These are phyloP conservation scores for Eulithis testata DNA, from an alignment of 2,888 invertebrate species.

Conservation along the genomic window DNA sequence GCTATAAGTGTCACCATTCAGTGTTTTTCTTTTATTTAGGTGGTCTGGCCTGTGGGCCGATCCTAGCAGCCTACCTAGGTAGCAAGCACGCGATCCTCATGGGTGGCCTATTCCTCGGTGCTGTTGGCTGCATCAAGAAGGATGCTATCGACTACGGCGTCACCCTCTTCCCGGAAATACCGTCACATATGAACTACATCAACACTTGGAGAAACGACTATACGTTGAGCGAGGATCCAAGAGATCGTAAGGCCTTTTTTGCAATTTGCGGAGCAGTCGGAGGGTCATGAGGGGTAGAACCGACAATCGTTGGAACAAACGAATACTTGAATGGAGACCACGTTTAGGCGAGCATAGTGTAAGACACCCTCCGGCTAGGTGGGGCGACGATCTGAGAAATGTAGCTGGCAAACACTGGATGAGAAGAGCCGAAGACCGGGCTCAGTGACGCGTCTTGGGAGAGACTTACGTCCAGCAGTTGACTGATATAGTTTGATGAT, in stretches of 20 bases:
- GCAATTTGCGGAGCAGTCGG: not conserved
- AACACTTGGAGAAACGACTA: constrained; percentile 57
- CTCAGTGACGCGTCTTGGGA: too few relatives aligned
- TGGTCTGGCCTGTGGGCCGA: constrained; percentile 69
- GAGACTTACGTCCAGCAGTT: too few relatives aligned
- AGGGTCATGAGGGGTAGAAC: too few relatives aligned
- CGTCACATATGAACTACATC: constrained; percentile 51
- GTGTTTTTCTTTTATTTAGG: constrained; percentile 49
- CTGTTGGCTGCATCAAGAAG: constrained; percentile 63
- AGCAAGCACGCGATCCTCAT: constrained; percentile 61
- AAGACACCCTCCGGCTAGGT: too few relatives aligned
- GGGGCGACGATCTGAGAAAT: too few relatives aligned
- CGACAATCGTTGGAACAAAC: too few relatives aligned
- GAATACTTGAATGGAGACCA: too few relatives aligned
- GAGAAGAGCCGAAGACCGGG: too few relatives aligned
- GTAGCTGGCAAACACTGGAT: too few relatives aligned
- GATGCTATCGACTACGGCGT: constrained; percentile 48
- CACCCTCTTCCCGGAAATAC: constrained; percentile 46
- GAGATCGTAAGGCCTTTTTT: constrained; percentile 50
- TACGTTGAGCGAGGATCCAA: constrained; percentile 58
- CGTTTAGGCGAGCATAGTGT: too few relatives aligned
- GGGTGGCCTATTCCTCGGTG: constrained; percentile 63
- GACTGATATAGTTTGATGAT: too few relatives aligned
- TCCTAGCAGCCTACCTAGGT: constrained; percentile 60
- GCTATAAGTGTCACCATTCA: not conserved